Conservation (phyloP, 1,140 invertebrate species). For the Choristoneura fumiferana region DNA sequence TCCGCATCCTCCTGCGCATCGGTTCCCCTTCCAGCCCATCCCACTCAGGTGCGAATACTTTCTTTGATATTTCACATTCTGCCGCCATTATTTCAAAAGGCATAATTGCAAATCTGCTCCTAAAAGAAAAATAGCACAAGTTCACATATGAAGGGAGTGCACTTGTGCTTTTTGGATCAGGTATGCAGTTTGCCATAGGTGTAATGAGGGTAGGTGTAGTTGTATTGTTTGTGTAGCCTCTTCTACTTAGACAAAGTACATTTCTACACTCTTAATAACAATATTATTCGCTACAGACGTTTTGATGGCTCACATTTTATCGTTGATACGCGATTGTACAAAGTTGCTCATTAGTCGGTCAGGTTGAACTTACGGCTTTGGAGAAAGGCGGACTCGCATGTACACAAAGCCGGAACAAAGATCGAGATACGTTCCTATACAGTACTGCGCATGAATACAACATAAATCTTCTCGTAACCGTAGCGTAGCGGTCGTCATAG, state of each 20-base stretch:
- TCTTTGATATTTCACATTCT: no score
- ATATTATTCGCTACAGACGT: no score
- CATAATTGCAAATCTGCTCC: no score
- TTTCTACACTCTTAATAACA: neutral
- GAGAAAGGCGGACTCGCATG: constrained; percentile 44
- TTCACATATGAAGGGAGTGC: no score
- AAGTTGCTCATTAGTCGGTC: constrained; percentile 38
- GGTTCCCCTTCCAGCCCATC: constrained; percentile 75
- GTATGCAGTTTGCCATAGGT: no score
- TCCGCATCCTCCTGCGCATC: constrained; percentile 58
- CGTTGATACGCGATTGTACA: constrained; percentile 13
- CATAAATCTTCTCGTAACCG: constrained; percentile 13
- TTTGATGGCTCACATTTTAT: neutral
- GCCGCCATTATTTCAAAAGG: no score
- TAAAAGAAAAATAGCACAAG: no score
- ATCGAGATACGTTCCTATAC: constrained; percentile 12
- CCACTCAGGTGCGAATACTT: constrained; percentile 68
- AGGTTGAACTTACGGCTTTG: constrained; percentile 45
- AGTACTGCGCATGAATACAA: constrained; percentile 10
- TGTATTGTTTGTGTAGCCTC: no score
- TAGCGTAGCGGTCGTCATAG: neutral
- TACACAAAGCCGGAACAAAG: constrained; percentile 15
- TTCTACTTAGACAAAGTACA: no score
- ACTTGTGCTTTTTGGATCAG: no score
- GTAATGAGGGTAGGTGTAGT: no score